These are phyloP conservation scores for Uria lomvia DNA, from an alignment of 2,113 vertebrate genomes.

Conservation along the genomic window DNA sequence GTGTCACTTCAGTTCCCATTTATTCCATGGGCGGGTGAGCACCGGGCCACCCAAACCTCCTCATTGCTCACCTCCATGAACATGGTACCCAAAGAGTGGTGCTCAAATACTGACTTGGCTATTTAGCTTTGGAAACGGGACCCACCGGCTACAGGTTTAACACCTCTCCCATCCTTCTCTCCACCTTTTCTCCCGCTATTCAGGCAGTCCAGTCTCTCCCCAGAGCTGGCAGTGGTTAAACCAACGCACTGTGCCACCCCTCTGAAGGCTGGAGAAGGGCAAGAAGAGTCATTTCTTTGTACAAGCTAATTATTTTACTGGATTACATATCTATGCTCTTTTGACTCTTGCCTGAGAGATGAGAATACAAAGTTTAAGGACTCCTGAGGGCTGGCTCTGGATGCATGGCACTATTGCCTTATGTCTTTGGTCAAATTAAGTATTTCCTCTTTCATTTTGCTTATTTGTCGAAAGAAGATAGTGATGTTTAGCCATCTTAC, in stretches of 20 bases:
- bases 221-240: background rate
- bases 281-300: background rate
- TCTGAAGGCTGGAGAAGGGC: background rate
- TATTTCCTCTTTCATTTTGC: background rate
- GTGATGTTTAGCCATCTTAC: background rate
- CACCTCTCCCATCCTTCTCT: background rate
- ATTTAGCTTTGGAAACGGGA: background rate
- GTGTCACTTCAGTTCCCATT: background rate
- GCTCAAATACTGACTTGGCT: background rate
- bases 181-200: background rate
- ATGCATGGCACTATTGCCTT: accelerated
- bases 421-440: background rate
- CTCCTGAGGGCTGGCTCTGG: background rate
- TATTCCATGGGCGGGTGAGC: background rate
- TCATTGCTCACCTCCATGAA: background rate
- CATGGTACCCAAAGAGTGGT: background rate
- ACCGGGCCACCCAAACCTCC: background rate
- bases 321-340: background rate
- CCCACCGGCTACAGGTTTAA: background rate
- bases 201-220: background rate
- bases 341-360: background rate
- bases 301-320: background rate
- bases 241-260: no score
- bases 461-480: background rate
- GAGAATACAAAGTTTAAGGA: background rate